Evolutionary conservation across 2,113 vertebrate species (phyloP), one percentile per base, ranked within the genome.

Genomic region (Choloepus hoffmanni): DNA sequence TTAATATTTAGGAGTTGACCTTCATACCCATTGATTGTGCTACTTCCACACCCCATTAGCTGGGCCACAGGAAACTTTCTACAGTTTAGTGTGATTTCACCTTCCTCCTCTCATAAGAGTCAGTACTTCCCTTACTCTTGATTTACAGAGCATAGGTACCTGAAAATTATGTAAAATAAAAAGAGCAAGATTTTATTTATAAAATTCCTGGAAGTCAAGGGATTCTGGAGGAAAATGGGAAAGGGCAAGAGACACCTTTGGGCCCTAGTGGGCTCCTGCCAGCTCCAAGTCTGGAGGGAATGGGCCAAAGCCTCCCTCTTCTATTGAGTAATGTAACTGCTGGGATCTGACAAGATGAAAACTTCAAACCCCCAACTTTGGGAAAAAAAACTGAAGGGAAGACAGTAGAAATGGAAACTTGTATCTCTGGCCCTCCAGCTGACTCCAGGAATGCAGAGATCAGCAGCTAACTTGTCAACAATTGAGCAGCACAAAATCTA

Each of bases 201-300:
- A 53, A n/a, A 18, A 60, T 14, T 36, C 4, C 2, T 26, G 40
- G 60, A 24, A 40, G 76, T 13, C 5, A 28, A 24, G 18, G 43
- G 7, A 40, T 23, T 79, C 55, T 65, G n/a, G 36, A 72, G 36
- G 36, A 24, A 15, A 68, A 7, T 2, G 18, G 48, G 11, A 9
- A 28, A 6, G 13, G 14, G 26, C 21, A 62, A 50, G 3, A 1
- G 4, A 0, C 7, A 19, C 2, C 23, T 43, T 26, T 8, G 45
- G 36, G 33, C 26, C 50, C 68, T 28, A 6, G 0, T 7, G 7
- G 45, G 23, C 15, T 4, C 1, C n/a, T 33, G 45, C 45, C 36
- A 33, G 73, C 13, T 33, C 23, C 28, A 4, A 1, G 26, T 40
- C 23, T 33, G 13, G 1, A 26, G 24, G 36, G 9, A 24, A 48